Percentiles rank a stretch among this genome's conserved stretches.
These are phyloP conservation scores for Rhynchonycteris naso DNA, from an alignment of 2,797 vertebrate species.

Conservation along the genomic window DNA sequence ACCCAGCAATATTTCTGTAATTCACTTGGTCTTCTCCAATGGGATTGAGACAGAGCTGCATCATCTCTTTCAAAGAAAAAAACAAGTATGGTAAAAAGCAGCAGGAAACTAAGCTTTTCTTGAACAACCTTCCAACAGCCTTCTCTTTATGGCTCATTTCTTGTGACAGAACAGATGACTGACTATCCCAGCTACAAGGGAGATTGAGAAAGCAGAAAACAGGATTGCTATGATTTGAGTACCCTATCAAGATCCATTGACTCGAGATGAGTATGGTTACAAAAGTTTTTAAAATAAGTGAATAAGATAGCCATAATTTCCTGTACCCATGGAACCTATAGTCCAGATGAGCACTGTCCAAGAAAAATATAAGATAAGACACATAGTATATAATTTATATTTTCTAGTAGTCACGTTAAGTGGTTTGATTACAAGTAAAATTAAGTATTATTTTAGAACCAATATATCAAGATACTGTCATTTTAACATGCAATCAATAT, in stretches of 20 bases:
- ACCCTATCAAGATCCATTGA: background rate
- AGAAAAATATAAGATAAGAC: background rate
- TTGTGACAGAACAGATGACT: background rate
- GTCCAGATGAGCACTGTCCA: background rate
- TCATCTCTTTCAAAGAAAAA: background rate
- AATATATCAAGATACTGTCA: background rate
- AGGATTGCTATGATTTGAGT: background rate
- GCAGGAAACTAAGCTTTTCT: background rate
- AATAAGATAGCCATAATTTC: background rate
- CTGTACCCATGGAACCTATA: background rate
- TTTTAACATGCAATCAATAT: background rate
- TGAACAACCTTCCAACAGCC: background rate
- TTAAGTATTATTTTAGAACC: background rate
- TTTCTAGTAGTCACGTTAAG: background rate
- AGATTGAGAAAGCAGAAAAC: background rate
- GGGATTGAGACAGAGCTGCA: background rate
- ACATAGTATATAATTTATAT: background rate
- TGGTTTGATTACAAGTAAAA: background rate
- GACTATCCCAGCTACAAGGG: background rate
- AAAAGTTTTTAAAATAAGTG: background rate
- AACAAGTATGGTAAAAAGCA: background rate
- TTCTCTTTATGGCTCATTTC: background rate
- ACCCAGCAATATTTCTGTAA: background rate
- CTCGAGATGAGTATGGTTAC: background rate
- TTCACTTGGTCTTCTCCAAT: background rate